Base-by-base conservation (phyloP, 2,113 vertebrate genomes). In the Phaethornis superciliosus region DNA sequence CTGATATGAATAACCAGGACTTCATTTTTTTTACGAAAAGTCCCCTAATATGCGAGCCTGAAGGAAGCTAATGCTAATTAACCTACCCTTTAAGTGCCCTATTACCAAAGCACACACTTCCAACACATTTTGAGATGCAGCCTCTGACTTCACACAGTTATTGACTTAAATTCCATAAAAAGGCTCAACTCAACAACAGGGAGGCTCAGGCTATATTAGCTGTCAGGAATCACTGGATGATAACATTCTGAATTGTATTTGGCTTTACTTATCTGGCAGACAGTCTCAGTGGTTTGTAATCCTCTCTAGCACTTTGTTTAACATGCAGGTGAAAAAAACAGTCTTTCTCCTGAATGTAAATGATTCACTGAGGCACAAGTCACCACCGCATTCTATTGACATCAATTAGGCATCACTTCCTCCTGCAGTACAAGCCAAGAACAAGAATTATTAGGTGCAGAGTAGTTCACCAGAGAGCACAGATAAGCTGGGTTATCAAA, bases 1-100 rank as follows among this genome's bases (percentile, higher is more conserved):
- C 58, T 83, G 23, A 87, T 84, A 52, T 91, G 44, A 84, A 63
- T 51, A 90, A 88, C 77, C 69, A 78, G 19, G 23, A 71, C 35
- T 71, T 75, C 15, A 52, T 63, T 71, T 4, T 56, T 89, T 63
- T 35, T 12, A 63, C 17, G 15, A 56, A 55, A 81, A 92, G 35
- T 84, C 92, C 21, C 32, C 18, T 67, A 64, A 44, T 49, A 58
- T 1, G 4, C 24, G 18, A 40, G 33, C 95, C 23, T 18, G 78
- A 87, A 89, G 33, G 8, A 68, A 64, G 23, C 19, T 15, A 37
- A 59, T 47, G 33, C 26, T 26, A 92, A 63, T 70, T 70, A 83
- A 91, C 47, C 47, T 59, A 24, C 15, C 47, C 56, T 89, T 78
- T 60, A 89, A 81, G 26, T 47, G 28, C 15, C 35, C 52, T 63